A percentile compares a stretch with the other conserved stretches of the same genome.
phyloP scores from a whole-genome alignment of 2,113 vertebrate species.

The Rhinichthys klamathensis region DNA sequence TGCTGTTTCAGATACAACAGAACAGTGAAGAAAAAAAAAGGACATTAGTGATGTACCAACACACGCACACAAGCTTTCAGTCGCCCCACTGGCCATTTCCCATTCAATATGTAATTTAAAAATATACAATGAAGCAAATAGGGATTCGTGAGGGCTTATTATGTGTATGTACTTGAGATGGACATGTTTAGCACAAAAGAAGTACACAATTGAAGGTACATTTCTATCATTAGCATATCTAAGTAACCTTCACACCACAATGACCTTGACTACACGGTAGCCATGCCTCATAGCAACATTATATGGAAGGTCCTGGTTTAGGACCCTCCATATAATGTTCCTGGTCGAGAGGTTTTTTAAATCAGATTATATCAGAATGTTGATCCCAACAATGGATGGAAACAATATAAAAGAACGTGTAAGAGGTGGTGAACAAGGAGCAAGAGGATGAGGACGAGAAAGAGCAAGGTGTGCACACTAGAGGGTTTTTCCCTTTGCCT shows the following conservation, averaged over 20 bases:
- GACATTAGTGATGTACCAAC: background rate
- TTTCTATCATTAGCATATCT: background rate
- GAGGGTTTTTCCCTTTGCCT: too few relatives aligned
- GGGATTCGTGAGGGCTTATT: background rate
- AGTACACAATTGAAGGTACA: background rate
- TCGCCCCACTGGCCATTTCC: background rate
- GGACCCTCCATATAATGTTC: too few relatives aligned
- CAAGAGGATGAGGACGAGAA: too few relatives aligned
- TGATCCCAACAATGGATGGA: too few relatives aligned
- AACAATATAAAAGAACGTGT: too few relatives aligned
- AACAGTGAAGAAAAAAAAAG: background rate
- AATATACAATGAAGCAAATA: background rate
- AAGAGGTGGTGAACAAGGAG: too few relatives aligned
- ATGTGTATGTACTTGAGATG: background rate
- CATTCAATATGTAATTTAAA: background rate
- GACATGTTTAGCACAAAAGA: background rate
- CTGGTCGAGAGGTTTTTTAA: background rate
- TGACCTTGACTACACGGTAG: background rate
- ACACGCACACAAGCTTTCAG: background rate
- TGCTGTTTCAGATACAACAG: background rate
- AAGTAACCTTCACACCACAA: background rate
- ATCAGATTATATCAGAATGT: background rate
- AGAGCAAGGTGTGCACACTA: too few relatives aligned
- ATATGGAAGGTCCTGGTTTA: background rate
- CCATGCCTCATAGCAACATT: background rate